phyloP scores from a whole-genome alignment of 2,888 invertebrate genomes.

The Pherbina coryleti region DNA sequence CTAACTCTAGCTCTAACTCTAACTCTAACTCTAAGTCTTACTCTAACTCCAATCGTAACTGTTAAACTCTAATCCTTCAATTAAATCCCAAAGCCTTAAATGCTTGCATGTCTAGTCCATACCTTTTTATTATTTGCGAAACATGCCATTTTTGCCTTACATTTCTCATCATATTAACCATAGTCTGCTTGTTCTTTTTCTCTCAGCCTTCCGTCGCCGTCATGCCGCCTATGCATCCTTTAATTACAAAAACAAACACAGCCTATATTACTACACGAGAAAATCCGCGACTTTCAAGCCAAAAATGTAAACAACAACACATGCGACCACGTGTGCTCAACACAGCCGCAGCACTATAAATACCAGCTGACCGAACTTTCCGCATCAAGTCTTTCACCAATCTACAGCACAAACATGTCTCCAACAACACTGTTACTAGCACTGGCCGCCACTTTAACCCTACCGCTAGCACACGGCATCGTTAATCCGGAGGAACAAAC shows the following conservation, averaged over 20 bases:
- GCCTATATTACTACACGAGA: neutral
- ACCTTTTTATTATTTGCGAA: neutral
- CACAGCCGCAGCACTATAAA: conserved; percentile 18
- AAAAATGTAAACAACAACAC: conserved; percentile 44
- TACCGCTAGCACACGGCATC: conserved; percentile 49
- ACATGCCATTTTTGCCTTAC: neutral
- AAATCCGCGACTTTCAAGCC: conserved; percentile 43
- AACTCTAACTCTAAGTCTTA: no score
- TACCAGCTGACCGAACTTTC: neutral
- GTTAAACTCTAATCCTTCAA: no score
- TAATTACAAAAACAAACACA: conserved; percentile 20
- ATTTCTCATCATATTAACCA: neutral
- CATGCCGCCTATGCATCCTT: conserved; percentile 1
- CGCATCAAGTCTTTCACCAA: neutral
- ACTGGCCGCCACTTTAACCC: conserved; percentile 6
- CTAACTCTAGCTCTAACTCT: no score
- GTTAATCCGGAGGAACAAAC: conserved; percentile 60
- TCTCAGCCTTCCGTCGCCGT: neutral
- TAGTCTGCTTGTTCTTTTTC: neutral
- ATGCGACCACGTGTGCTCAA: conserved; percentile 34
- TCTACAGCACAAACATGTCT: neutral
- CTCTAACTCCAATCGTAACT: no score
- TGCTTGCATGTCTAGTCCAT: neutral
- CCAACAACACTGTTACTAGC: neutral
- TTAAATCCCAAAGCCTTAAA: no score